Percentiles rank a stretch among this genome's conserved stretches.
These are phyloP conservation scores for Drosophila conformis DNA, from an alignment of 2,888 invertebrate genomes.

Conservation along the genomic window DNA sequence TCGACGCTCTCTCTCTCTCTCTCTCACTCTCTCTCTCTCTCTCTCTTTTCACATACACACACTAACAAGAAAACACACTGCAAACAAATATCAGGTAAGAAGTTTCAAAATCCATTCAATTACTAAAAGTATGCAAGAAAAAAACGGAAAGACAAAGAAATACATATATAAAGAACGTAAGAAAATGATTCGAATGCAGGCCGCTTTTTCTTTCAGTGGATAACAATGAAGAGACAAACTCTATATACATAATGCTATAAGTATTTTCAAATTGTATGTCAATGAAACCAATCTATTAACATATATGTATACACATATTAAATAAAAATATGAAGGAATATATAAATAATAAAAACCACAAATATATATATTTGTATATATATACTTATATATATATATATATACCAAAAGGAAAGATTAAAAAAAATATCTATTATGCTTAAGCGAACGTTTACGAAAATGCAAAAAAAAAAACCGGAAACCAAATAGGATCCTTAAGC, in stretches of 20 bases:
- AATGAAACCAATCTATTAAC: conserved; percentile 51
- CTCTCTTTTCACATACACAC: conserved; percentile 11
- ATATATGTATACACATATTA: conserved; percentile 43
- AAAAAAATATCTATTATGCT: conserved; percentile 50
- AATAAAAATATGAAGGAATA: conserved; percentile 33
- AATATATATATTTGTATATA: conserved; percentile 14
- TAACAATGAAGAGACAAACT: conserved; percentile 16
- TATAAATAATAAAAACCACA: conserved; percentile 24
- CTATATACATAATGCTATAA: conserved; percentile 37
- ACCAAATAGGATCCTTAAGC: conserved; percentile 9
- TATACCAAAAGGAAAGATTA: neutral
- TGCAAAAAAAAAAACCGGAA: conserved; percentile 1
- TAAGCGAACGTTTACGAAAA: conserved; percentile 40
- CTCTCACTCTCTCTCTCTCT: neutral
- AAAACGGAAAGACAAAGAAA: neutral
- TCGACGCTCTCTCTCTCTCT: neutral
- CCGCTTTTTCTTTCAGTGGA: conserved; percentile 8
- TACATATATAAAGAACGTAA: neutral
- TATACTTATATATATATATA: conserved; percentile 14
- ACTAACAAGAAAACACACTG: conserved; percentile 16
- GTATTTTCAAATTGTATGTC: conserved; percentile 65
- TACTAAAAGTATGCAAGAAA: conserved; percentile 15
- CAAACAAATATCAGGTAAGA: conserved; percentile 21
- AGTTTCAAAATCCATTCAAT: conserved; percentile 25
- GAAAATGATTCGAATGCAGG: conserved; percentile 4